A percentile compares a stretch with the other conserved stretches of the same genome.
Evolutionary conservation across 2,797 vertebrate species (phyloP).

Genomic region (Xiphorhynchus erythropygius): DNA sequence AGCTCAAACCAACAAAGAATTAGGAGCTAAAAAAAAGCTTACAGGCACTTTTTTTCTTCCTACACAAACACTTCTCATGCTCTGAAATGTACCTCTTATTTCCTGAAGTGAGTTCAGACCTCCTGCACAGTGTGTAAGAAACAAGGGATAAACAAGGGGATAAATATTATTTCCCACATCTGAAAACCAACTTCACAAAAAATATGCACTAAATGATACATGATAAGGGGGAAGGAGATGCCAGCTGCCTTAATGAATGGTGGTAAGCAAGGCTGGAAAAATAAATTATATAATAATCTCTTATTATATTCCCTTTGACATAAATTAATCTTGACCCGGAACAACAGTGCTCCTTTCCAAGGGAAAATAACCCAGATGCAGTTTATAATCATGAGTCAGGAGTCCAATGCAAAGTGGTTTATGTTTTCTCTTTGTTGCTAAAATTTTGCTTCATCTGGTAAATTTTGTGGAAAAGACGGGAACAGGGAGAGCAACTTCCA

Average conservation of each 20-base stretch:
- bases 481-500: not conserved
- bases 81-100: not conserved
- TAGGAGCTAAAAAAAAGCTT: not conserved
- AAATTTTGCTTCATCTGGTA: not conserved
- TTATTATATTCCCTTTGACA: constrained; percentile 33
- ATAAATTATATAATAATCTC: constrained; percentile 44
- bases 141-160: not conserved
- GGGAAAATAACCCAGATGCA: constrained; percentile 19
- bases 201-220: constrained; percentile 29
- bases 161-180: not conserved
- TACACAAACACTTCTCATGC: not conserved
- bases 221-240: constrained; percentile 28
- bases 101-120: not conserved
- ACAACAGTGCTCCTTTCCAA: constrained; percentile 28
- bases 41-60: not conserved
- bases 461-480: not conserved
- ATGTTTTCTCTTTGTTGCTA: not conserved
- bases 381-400: not conserved
- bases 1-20: not conserved
- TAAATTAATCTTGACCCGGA: constrained; percentile 47
- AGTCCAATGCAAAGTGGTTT: constrained; percentile 12
- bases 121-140: not conserved
- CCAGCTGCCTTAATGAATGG: constrained; percentile 41
- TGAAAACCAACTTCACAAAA: constrained; percentile 32
- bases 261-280: constrained; percentile 47